Evolutionary conservation across 2,113 vertebrate genomes (phyloP).

Genomic region (Fregetta grallaria): DNA sequence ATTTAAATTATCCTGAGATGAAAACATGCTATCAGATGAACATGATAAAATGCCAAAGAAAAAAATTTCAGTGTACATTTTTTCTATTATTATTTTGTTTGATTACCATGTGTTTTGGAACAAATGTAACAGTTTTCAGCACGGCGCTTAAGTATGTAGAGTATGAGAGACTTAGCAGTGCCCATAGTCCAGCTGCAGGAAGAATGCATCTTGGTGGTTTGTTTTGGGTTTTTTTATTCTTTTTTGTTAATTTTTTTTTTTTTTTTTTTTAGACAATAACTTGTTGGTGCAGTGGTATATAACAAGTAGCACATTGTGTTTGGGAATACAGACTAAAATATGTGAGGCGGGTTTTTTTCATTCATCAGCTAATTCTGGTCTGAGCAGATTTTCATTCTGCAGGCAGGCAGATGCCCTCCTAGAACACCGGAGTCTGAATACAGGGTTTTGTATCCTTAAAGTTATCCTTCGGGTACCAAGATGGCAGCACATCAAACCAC

Average conservation of each 20-base stretch:
- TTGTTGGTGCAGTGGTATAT: background rate
- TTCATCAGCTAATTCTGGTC: background rate
- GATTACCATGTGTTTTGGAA: background rate
- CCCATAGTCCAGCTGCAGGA: background rate
- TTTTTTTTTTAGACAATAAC: background rate
- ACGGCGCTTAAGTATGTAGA: background rate
- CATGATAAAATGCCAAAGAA: background rate
- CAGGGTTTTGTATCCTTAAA: background rate
- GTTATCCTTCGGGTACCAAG: background rate
- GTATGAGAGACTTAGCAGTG: background rate
- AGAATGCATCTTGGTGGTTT: background rate
- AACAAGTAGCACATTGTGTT: background rate
- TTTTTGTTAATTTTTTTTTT: background rate
- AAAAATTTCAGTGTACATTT: background rate
- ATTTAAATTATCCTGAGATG: background rate
- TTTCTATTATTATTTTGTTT: background rate
- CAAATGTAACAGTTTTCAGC: background rate
- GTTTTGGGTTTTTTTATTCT: too few species aligned
- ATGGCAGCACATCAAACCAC: background rate
- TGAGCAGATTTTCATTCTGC: background rate
- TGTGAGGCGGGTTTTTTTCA: background rate
- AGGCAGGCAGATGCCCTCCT: background rate
- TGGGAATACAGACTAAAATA: background rate
- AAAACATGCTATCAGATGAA: background rate
- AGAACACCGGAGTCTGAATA: background rate